Evolutionary conservation across 1,140 invertebrate species (phyloP).

Genomic region (Nebria ingens): DNA sequence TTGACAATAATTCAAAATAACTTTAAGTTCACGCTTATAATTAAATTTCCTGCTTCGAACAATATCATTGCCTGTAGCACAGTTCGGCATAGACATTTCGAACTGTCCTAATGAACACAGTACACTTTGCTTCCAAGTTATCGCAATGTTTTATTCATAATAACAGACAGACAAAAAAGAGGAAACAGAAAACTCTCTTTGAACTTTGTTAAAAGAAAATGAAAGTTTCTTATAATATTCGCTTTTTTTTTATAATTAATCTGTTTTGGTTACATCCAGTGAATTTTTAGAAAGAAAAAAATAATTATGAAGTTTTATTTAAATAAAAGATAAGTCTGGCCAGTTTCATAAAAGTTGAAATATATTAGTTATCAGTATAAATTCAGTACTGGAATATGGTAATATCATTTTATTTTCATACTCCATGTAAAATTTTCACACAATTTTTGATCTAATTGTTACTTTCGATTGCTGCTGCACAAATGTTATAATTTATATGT

Average conservation of each 20-base stretch:
- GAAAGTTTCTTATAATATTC: background rate
- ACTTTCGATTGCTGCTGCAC: no score
- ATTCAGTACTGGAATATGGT: no score
- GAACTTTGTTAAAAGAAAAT: background rate
- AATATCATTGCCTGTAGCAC: background rate
- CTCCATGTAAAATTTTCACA: no score
- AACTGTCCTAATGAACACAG: background rate
- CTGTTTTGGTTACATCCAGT: background rate
- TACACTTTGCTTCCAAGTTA: background rate
- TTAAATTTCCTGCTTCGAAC: background rate
- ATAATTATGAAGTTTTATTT: no score
- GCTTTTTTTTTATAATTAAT: background rate
- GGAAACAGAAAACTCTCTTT: slow-evolving; percentile 3
- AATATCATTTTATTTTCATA: no score
- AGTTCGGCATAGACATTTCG: background rate
- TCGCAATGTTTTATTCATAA: slow-evolving; percentile 5
- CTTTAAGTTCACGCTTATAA: background rate
- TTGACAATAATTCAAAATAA: background rate
- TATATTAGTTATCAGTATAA: no score
- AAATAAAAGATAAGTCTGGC: no score
- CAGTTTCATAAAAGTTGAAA: no score
- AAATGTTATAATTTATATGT: no score
- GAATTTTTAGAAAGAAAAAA: no score
- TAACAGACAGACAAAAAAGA: no score
- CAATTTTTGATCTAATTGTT: no score